phyloP scores from a whole-genome alignment of 2,797 vertebrate genomes.

The Ctenochaetus hawaiiensis region DNA sequence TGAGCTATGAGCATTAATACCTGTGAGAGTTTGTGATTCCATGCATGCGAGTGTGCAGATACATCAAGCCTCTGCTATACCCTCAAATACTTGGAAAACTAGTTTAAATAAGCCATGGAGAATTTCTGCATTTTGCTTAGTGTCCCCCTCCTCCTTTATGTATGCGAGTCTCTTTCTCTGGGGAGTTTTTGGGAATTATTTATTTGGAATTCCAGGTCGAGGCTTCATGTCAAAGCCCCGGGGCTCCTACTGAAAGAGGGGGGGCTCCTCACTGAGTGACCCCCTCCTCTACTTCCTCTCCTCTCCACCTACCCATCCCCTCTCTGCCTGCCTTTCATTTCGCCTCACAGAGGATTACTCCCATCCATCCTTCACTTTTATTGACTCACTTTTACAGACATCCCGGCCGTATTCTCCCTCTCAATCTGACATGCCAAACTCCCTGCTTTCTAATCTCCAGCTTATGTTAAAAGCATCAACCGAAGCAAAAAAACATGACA shows the following conservation, averaged over 20 bases:
- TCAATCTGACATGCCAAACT: neutral
- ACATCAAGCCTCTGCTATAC: constrained; percentile 9
- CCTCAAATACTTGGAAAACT: constrained; percentile 13
- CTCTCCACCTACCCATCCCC: constrained; percentile 15
- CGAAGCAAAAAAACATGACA: constrained; percentile 14
- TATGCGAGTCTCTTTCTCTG: constrained; percentile 16
- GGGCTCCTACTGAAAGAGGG: constrained; percentile 37
- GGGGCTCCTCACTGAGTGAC: constrained; percentile 53
- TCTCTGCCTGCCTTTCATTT: constrained; percentile 24
- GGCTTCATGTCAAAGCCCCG: constrained; percentile 48
- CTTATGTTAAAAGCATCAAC: constrained; percentile 15
- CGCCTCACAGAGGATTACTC: constrained; percentile 13
- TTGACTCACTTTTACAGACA: constrained; percentile 19
- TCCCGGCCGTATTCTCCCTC: neutral
- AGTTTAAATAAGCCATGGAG: constrained; percentile 25
- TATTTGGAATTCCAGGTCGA: constrained; percentile 80
- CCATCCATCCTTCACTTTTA: constrained; percentile 19
- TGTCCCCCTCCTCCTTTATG: neutral
- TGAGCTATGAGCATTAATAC: constrained; percentile 50
- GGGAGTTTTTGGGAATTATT: constrained; percentile 67
- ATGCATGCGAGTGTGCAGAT: constrained; percentile 9
- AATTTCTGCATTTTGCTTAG: constrained; percentile 24
- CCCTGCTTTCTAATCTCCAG: constrained; percentile 16
- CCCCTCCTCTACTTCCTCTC: constrained; percentile 27
- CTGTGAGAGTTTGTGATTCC: neutral